These are phyloP conservation scores for Ceratosolen fusciceps DNA, from an alignment of 1,140 invertebrate genomes.

Conservation along the genomic window DNA sequence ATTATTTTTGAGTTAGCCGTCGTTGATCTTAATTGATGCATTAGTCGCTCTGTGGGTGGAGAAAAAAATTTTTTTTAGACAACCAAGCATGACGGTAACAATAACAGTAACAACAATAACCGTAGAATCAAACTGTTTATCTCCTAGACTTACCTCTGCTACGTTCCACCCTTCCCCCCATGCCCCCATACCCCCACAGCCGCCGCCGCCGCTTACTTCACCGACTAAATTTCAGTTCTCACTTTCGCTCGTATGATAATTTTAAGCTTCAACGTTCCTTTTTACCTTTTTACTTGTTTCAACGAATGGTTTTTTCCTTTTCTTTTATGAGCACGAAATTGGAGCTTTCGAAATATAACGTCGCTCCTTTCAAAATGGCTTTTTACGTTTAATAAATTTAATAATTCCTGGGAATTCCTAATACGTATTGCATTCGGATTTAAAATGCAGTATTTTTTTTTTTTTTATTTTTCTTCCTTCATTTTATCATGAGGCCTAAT, in stretches of 20 bases:
- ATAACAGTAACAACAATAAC: conserved; percentile 29
- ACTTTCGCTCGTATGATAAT: not conserved
- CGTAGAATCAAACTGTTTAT: conserved; percentile 21
- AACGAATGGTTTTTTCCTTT: not conserved
- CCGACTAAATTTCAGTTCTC: too few species aligned
- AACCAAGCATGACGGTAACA: conserved; percentile 10
- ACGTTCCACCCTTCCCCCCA: not conserved
- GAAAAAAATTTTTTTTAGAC: conserved; percentile 23
- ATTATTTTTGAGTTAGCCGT: too few species aligned
- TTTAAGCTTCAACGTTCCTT: not conserved
- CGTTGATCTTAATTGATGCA: conserved; percentile 30
- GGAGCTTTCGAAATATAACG: not conserved
- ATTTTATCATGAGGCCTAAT: too few species aligned
- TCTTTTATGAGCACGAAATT: not conserved
- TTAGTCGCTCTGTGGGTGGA: not conserved
- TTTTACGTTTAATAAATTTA: too few species aligned
- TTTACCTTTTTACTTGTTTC: not conserved
- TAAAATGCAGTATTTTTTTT: too few species aligned
- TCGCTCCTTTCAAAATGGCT: not conserved
- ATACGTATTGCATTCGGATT: too few species aligned
- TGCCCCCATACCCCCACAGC: too few species aligned
- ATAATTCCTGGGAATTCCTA: too few species aligned
- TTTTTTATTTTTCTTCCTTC: too few species aligned
- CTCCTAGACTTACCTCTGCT: not conserved
- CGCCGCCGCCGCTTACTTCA: too few species aligned